Base-by-base conservation (phyloP, 2,113 vertebrate genomes). In the Leuciscus idus region DNA sequence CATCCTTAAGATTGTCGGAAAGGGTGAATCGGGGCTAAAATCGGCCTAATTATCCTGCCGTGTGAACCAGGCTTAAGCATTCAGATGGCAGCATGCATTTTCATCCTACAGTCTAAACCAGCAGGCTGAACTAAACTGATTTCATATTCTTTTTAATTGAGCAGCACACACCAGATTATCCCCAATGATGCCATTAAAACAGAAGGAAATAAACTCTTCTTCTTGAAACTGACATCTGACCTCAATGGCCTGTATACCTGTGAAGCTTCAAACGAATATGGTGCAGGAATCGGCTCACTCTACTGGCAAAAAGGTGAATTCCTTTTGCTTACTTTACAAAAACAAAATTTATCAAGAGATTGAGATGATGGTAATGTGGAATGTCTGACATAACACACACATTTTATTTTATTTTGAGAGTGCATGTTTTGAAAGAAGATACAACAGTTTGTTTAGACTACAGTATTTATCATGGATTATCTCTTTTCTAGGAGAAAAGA, bases 201-300 rank as follows among this genome's bases (percentile, higher is more conserved):
- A 1, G 59, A 89, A 0, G 90, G 59, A n/a, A 46, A 74, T 85
- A 75, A 2, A 0, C 70, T 93, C 2, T 17, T 52, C 11, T 83
- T 93, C 28, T 0, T 33, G 15, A 85, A 6, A 4, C 36, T 13
- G 5, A 66, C 50, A 1, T 4, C 57, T 28, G 66, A 89, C 5
- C 57, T 92, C 21, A 89, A 61, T 48, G 93, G 92, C 33, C 6
- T 92, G 6, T 93, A 93, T 55, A 28, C 84, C 28, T 94, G 94
- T 84, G 62, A 89, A 13, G 91, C 90, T 9, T 33, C 43, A 0
- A 93, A 93, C 48, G 0, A 0, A 0, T 57, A 89, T 4, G 93
- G 92, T 15, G 5, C 2, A 64, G 84, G 52, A 73, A 4, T 13
- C 3, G 87, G 87, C 26, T 64, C 84, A 30, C 23, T 88, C 10